A percentile compares a stretch with the other conserved stretches of the same genome.
Conservation (phyloP, 2,113 vertebrate species). For the Actinemys pallida region DNA sequence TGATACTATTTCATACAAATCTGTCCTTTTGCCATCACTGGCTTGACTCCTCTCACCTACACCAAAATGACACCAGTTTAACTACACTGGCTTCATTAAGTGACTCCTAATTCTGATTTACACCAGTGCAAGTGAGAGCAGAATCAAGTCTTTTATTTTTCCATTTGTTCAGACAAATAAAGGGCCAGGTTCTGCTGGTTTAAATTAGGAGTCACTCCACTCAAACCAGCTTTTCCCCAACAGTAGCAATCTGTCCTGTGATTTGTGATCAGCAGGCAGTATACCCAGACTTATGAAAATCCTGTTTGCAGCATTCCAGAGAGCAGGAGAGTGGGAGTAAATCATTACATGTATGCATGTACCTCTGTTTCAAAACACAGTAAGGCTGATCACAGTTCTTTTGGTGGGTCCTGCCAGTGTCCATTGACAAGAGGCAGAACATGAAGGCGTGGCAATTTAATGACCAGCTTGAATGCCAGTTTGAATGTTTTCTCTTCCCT, state of each 20-base stretch:
- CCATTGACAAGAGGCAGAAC: neutral
- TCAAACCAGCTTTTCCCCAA: neutral
- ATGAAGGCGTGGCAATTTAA: neutral
- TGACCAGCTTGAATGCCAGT: neutral
- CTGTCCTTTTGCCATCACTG: neutral
- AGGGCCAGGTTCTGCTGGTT: neutral
- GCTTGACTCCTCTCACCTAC: neutral
- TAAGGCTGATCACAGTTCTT: too few species aligned
- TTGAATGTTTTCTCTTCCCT: neutral
- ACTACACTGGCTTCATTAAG: neutral
- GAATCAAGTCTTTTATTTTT: neutral
- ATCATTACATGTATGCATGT: neutral
- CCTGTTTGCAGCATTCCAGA: neutral
- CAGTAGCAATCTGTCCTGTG: neutral
- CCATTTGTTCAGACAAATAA: neutral
- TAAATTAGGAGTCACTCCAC: neutral
- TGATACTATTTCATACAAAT: neutral
- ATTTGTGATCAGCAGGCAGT: neutral
- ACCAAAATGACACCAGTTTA: neutral
- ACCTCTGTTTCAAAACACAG: neutral
- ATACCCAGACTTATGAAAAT: neutral
- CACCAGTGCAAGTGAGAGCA: too few species aligned
- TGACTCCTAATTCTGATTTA: neutral
- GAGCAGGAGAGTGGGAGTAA: neutral
- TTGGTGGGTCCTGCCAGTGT: neutral